Base-by-base conservation (phyloP, 2,888 invertebrate genomes). In the Luperina nickerlii region DNA sequence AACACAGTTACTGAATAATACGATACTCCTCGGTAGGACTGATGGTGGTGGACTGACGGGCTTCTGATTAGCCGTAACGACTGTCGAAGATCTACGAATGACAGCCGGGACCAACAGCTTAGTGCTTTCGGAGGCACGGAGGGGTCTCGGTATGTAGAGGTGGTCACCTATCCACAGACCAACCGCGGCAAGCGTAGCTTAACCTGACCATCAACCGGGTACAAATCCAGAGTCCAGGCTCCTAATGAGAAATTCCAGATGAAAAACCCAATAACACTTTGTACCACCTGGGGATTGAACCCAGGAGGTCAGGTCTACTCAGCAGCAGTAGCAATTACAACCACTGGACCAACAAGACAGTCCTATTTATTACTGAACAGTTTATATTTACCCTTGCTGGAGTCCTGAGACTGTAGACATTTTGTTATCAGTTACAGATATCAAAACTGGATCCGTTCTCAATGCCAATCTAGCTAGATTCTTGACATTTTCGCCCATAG, bases 401-500 rank as follows among this genome's bases (percentile, higher is more conserved):
- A 98, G 96, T 38, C 98, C 98, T 57, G 97, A 97, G 0, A 98
- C 98, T 2, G 98, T 98, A 0, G 98, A 98, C 84, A 97, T 97
- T 71, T 97, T 97, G 88, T 98, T 97, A 78, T 98, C 97, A 91
- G 98, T 98, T 87, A 99, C 98, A 32, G 99, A 98, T 76, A 99
- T 98, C 93, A 99, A 98, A 74, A 99, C 97, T 3, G 99, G 99
- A 93, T 99, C 98, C 90, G 98, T 98, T 94, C 98, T 99, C 69
- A 99, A 94, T 1, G 99, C 99, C 76, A 99, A 95, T 89, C 98
- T 97, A 0, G 98, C 98, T 72, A 99, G 96, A 87, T 98, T 98
- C 94, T 99, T 98, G 5, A 98, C 99, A 95, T 98, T 99, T 81
- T 98, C 97, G 38, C 99, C 99, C 92, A 99, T 98, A n/a, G 99